Evolutionary conservation across 1,140 invertebrate genomes (phyloP).

Genomic region (Euschistus heros): DNA sequence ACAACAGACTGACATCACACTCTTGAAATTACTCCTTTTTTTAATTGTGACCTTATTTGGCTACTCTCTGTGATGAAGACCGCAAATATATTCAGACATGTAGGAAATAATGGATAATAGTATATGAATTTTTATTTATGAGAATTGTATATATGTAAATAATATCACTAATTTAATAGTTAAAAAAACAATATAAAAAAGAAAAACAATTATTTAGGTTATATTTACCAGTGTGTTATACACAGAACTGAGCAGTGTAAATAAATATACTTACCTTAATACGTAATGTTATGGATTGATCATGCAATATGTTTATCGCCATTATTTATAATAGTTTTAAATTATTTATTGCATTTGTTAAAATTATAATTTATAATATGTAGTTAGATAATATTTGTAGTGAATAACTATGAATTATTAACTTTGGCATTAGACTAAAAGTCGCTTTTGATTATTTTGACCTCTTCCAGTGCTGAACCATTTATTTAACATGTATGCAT

Average conservation of each 20-base stretch:
- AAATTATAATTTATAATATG: not conserved
- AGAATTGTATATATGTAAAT: not conserved
- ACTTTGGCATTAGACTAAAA: too few relatives aligned
- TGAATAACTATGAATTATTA: too few relatives aligned
- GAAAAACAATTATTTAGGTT: not conserved
- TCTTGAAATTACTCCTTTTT: constrained; percentile 2
- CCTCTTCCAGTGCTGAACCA: too few relatives aligned
- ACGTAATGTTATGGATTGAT: constrained; percentile 4
- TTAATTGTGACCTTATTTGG: not conserved
- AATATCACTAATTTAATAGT: not conserved
- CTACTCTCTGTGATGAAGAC: too few relatives aligned
- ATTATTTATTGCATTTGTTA: constrained; percentile 12
- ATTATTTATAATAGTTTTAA: constrained; percentile 4
- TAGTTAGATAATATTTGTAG: too few relatives aligned
- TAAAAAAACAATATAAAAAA: not conserved
- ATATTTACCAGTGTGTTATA: constrained; percentile 9
- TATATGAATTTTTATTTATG: not conserved
- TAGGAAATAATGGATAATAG: not conserved
- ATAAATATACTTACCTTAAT: constrained; percentile 10
- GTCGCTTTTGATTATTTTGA: too few relatives aligned
- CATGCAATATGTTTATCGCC: constrained; percentile 9
- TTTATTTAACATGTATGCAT: too few relatives aligned
- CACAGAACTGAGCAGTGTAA: constrained; percentile 13
- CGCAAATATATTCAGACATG: not conserved
- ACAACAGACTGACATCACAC: too few relatives aligned